These are phyloP conservation scores for Campaea margaritaria DNA, from an alignment of 2,888 invertebrate species.

Conservation along the genomic window DNA sequence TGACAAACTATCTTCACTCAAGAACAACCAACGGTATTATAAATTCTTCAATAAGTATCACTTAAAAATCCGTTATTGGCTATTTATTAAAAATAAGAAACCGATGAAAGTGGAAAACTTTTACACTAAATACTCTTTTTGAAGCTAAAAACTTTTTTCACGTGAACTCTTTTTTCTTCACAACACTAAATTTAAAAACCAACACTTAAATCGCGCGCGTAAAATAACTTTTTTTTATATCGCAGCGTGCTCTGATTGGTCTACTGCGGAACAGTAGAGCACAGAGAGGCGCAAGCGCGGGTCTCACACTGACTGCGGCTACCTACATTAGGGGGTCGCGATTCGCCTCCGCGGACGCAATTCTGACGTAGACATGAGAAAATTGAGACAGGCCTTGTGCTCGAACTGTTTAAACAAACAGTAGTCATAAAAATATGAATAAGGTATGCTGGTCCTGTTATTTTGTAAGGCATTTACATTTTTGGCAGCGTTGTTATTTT, in stretches of 20 bases:
- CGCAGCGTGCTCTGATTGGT: slow-evolving; percentile 50
- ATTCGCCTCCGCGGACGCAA: slow-evolving; percentile 77
- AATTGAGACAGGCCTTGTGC: slow-evolving; percentile 64
- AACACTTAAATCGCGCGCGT: slow-evolving; percentile 24
- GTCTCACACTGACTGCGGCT: slow-evolving; percentile 71
- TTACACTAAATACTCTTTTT: neutral
- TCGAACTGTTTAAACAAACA: slow-evolving; percentile 42
- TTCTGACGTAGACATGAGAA: slow-evolving; percentile 69
- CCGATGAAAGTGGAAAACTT: neutral
- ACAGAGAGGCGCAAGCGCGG: slow-evolving; percentile 74
- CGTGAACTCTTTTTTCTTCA: neutral
- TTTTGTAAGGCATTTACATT: slow-evolving; percentile 36
- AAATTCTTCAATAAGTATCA: slow-evolving; percentile 12
- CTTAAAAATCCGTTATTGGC: slow-evolving; percentile 5
- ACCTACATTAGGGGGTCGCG: slow-evolving; percentile 73
- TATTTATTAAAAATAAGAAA: neutral
- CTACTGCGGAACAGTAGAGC: slow-evolving; percentile 63
- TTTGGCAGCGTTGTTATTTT: slow-evolving; percentile 15
- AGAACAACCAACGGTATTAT: slow-evolving; percentile 16
- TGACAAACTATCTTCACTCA: slow-evolving; percentile 4
- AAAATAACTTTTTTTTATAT: slow-evolving; percentile 34
- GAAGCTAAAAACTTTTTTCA: neutral
- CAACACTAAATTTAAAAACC: slow-evolving; percentile 7
- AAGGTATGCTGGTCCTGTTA: slow-evolving; percentile 31
- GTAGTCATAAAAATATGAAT: slow-evolving; percentile 27